Base-by-base conservation (phyloP, 2,113 vertebrate species). In the Carassius gibelio region DNA sequence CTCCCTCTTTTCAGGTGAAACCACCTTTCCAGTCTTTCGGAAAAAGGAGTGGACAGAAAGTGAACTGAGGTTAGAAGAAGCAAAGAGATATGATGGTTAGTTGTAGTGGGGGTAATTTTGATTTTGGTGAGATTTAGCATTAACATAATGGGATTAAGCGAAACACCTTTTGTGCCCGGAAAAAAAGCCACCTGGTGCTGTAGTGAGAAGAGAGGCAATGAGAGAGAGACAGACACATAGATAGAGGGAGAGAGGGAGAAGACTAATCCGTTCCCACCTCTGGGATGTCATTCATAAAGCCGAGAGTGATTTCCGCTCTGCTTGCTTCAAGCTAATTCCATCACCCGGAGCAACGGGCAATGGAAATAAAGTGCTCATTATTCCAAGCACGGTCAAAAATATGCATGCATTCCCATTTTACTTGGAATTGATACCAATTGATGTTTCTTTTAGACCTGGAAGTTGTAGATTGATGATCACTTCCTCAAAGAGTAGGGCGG, bases 101-200 rank as follows among this genome's bases (percentile, higher is more conserved):
- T 26, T 42, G 26, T 62, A 71, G 79, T 48, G 79, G 84, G 80
- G 61, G 94, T 96, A 95, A 96, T 96, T 96, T 96, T 96, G 96
- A 96, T 96, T 95, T 96, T 95, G 95, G 95, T 94, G 94, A 96
- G 96, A 95, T 96, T 96, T 96, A 96, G 95, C 95, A 92, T 93
- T 93, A 94, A 92, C 91, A 94, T 96, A 97, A 97, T 96, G 96
- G 95, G 96, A 96, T 97, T 97, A 97, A 95, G 93, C 86, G 95
- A 96, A 96, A 97, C 96, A 97, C 95, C 96, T 97, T 30, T 96
- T 95, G 89, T 95, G 92, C 95, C 92, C 93, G 94, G 94, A 36
- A 82, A 89, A 88, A 89, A 89, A 96, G 95, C 95, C 96, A 96
- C 96, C 96, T 97, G 96, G 95, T 75, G 95, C 91, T 96, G 90